These are phyloP conservation scores for Climacteris rufus DNA, from an alignment of 2,113 vertebrate genomes.

Conservation along the genomic window DNA sequence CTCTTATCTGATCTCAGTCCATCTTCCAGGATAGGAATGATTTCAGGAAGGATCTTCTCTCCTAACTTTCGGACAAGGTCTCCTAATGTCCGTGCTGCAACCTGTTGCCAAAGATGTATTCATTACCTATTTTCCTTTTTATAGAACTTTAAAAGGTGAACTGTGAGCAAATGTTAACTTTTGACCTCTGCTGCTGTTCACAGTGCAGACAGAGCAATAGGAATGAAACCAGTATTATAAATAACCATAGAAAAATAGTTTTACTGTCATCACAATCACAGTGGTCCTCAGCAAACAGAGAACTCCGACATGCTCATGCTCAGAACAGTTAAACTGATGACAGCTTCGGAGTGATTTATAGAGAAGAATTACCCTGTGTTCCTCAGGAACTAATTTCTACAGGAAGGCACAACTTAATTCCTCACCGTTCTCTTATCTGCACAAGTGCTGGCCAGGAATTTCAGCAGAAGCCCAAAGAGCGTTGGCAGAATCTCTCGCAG, in stretches of 20 bases:
- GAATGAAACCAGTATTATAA: neutral
- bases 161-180: neutral
- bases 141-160: neutral
- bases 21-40: slow-evolving; percentile 96
- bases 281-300: neutral
- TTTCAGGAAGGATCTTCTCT: slow-evolving; percentile 97
- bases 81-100: slow-evolving; percentile 92
- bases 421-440: slow-evolving; percentile 94
- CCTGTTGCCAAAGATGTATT: slow-evolving; percentile 66
- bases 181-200: neutral
- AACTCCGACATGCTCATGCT: neutral
- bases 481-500: slow-evolving; percentile 95
- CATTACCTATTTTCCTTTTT: neutral
- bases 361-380: neutral
- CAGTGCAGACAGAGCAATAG: neutral
- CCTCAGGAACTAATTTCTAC: neutral
- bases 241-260: neutral
- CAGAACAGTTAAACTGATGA: neutral
- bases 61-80: slow-evolving; percentile 97
- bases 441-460: slow-evolving; percentile 96
- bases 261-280: neutral
- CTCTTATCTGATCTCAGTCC: slow-evolving; percentile 93
- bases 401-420: neutral
- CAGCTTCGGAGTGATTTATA: neutral
- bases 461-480: slow-evolving; percentile 90